A percentile compares a stretch with the other conserved stretches of the same genome.
phyloP scores from a whole-genome alignment of 1,140 invertebrate genomes.

The Diachasma alloeum region DNA sequence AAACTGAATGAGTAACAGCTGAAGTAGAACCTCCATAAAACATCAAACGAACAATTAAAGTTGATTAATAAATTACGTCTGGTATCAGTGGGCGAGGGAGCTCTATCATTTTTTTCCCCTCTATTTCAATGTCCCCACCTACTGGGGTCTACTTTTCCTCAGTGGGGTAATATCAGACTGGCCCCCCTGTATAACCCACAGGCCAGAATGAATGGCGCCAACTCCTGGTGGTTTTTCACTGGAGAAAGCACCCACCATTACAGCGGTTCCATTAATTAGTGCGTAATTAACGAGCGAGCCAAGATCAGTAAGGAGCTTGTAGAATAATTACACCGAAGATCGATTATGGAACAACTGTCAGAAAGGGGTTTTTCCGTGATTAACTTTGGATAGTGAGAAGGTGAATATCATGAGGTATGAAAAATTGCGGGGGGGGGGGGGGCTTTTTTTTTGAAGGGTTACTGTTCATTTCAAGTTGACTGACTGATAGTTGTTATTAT shows the following conservation, averaged over 20 bases:
- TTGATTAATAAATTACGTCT: not conserved
- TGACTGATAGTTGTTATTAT: not conserved
- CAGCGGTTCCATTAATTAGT: slow-evolving; percentile 31
- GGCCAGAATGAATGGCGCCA: not conserved
- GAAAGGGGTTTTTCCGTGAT: slow-evolving; percentile 4
- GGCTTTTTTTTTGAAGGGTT: too few relatives aligned
- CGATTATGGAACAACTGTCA: slow-evolving; percentile 20
- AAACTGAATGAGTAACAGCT: not conserved
- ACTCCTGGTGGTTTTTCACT: not conserved
- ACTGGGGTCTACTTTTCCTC: not conserved
- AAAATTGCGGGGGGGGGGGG: not conserved
- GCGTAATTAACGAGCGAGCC: slow-evolving; percentile 31
- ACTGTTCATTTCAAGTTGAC: not conserved
- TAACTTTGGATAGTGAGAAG: not conserved
- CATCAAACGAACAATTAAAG: not conserved
- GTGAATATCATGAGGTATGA: not conserved
- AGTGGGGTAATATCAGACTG: not conserved
- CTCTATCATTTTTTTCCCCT: not conserved
- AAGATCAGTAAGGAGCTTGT: slow-evolving; percentile 19
- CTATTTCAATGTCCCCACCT: not conserved
- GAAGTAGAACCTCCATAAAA: not conserved
- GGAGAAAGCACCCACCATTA: slow-evolving; percentile 22
- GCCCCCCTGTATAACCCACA: not conserved
- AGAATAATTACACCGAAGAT: slow-evolving; percentile 27
- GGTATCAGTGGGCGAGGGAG: not conserved